These are phyloP conservation scores for Crambe crambe DNA, from an alignment of 37 sponge, comb jelly and placozoan species.

Conservation along the genomic window DNA sequence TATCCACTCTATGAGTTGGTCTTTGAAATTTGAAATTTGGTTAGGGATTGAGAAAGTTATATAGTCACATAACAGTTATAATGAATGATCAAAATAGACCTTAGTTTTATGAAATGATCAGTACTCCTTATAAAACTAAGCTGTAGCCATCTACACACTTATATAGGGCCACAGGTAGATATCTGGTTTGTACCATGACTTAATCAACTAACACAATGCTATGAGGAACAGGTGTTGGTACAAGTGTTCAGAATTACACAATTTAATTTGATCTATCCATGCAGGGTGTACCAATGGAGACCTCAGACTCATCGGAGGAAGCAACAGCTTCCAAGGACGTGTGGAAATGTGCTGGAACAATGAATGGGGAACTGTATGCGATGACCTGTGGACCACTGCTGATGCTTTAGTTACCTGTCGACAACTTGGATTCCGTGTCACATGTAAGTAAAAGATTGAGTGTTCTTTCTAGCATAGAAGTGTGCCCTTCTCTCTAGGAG, in stretches of 20 bases:
- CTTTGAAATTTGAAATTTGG: too few relatives aligned
- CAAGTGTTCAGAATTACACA: not conserved
- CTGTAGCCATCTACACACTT: too few relatives aligned
- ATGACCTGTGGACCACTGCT: constrained; percentile 4
- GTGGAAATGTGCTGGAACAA: constrained; percentile 14
- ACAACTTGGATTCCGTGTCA: constrained; percentile 10
- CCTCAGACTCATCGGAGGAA: constrained; percentile 15
- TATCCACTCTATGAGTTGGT: too few relatives aligned
- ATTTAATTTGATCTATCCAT: not conserved
- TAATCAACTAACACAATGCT: too few relatives aligned
- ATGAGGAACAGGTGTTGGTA: not conserved
- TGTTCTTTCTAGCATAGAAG: too few relatives aligned
- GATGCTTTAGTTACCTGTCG: constrained; percentile 11
- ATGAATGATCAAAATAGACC: not conserved
- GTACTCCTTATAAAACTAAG: too few relatives aligned
- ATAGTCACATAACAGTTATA: too few relatives aligned
- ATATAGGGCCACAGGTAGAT: too few relatives aligned
- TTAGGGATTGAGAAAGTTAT: too few relatives aligned
- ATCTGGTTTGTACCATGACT: too few relatives aligned
- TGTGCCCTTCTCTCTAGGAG: too few relatives aligned
- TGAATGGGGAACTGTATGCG: constrained; percentile 28
- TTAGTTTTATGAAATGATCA: too few relatives aligned
- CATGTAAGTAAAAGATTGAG: not conserved
- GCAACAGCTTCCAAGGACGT: not conserved
- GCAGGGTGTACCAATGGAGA: not conserved